A percentile compares a stretch with the other conserved stretches of the same genome.
Evolutionary conservation across 2,797 vertebrate species (phyloP).

Genomic region (Intellagama lesueurii): DNA sequence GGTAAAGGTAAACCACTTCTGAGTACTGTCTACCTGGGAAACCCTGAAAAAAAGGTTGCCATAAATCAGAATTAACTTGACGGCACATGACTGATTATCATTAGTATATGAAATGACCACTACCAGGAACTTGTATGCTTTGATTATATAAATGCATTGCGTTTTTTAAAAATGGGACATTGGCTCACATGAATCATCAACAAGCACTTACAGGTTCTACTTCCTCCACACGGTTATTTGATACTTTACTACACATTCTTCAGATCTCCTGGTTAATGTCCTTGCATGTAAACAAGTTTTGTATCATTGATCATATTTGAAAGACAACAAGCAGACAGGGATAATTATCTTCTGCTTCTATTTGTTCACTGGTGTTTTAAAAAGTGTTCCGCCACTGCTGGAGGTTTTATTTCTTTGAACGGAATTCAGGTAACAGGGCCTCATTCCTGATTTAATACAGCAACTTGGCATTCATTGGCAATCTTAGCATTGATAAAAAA

Average conservation of each 20-base stretch:
- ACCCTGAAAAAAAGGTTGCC: too few species aligned
- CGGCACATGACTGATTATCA: too few species aligned
- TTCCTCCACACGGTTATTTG: not conserved
- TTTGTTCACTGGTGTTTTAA: not conserved
- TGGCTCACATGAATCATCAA: not conserved
- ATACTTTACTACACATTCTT: not conserved
- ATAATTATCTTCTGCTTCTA: not conserved
- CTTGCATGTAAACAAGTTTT: not conserved
- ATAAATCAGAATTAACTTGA: too few species aligned
- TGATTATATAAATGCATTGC: not conserved
- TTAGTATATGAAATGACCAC: too few species aligned
- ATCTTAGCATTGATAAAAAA: not conserved
- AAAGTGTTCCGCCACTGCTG: not conserved
- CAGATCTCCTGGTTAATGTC: not conserved
- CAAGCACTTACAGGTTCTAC: not conserved
- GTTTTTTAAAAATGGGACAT: not conserved
- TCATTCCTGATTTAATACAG: not conserved
- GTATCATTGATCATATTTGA: not conserved
- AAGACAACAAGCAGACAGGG: not conserved
- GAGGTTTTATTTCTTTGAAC: not conserved
- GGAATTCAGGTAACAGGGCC: not conserved
- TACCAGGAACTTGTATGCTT: not conserved
- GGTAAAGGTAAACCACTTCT: too few species aligned
- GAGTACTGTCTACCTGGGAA: too few species aligned
- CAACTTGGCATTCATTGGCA: constrained; percentile 9